Percentiles rank a stretch among this genome's conserved stretches.
These are phyloP conservation scores for Axis porcinus DNA, from an alignment of 2,113 vertebrate species.

Conservation along the genomic window DNA sequence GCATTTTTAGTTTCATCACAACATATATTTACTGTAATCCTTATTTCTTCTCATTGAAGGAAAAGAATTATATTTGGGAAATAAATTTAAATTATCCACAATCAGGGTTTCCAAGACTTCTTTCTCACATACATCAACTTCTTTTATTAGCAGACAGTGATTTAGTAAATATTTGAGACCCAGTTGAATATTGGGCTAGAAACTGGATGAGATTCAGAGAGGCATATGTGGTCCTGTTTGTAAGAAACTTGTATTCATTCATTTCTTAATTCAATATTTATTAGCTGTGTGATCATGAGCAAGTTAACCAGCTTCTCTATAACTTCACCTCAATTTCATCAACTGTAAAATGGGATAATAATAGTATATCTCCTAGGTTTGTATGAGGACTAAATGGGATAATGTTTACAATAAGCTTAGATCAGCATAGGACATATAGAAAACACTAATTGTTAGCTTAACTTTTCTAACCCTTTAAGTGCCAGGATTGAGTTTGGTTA, in stretches of 20 bases:
- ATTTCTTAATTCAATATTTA: not conserved
- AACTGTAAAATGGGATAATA: not conserved
- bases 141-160: not conserved
- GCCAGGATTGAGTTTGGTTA: not conserved
- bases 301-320: not conserved
- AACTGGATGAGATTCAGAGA: not conserved
- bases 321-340: slow-evolving; percentile 20
- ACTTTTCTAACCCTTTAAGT: not conserved
- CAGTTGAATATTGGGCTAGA: not conserved
- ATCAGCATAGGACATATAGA: not conserved
- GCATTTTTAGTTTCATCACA: slow-evolving; percentile 36
- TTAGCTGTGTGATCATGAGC: not conserved
- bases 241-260: not conserved
- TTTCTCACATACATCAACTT: not conserved
- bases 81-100: not conserved
- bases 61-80: slow-evolving; percentile 19
- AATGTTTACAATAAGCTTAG: slow-evolving; percentile 11
- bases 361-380: not conserved
- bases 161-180: slow-evolving; percentile 18
- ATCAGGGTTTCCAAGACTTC: not conserved
- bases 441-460: not conserved
- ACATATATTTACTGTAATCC: not conserved
- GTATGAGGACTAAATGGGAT: not conserved
- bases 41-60: not conserved
- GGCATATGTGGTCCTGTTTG: not conserved